These are phyloP conservation scores for Mico argentatus DNA, from an alignment of 2,797 vertebrate genomes.

Conservation along the genomic window DNA sequence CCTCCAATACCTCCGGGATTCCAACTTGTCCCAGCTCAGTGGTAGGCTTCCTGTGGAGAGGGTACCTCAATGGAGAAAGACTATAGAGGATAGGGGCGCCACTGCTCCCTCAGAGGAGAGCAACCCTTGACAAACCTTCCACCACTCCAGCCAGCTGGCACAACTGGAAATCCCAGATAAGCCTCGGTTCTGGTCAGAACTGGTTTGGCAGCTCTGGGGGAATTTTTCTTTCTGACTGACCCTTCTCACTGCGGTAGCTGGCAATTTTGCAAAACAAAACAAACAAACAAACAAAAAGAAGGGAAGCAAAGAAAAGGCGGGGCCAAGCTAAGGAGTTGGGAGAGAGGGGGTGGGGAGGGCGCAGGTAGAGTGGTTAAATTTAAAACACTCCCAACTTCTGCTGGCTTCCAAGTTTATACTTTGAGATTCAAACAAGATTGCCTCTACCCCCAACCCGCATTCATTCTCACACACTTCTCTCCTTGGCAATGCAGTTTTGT, in stretches of 20 bases:
- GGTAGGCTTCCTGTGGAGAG: background rate
- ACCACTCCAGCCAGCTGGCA: background rate
- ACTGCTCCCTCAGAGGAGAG: background rate
- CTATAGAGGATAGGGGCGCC: background rate
- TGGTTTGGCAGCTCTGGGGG: slow-evolving; percentile 51
- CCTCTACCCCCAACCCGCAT: background rate
- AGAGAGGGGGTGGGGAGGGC: accelerated
- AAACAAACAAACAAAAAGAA: background rate
- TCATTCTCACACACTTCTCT: background rate
- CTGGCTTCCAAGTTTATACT: slow-evolving; percentile 49
- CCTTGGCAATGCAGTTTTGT: slow-evolving; percentile 29
- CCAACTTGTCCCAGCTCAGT: background rate
- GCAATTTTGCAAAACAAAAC: background rate
- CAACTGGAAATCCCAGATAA: slow-evolving; percentile 63
- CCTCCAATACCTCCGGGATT: background rate
- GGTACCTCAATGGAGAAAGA: background rate
- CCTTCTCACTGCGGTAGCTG: slow-evolving; percentile 24
- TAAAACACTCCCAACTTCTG: slow-evolving; percentile 44
- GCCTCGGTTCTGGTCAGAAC: slow-evolving; percentile 41
- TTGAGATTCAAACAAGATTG: background rate
- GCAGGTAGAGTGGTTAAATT: background rate
- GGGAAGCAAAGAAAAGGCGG: background rate
- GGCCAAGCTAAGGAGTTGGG: background rate
- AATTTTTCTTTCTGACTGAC: slow-evolving; percentile 51
- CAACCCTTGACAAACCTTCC: background rate